Evolutionary conservation across 2,113 vertebrate genomes (phyloP).

Genomic region (Solea senegalensis): DNA sequence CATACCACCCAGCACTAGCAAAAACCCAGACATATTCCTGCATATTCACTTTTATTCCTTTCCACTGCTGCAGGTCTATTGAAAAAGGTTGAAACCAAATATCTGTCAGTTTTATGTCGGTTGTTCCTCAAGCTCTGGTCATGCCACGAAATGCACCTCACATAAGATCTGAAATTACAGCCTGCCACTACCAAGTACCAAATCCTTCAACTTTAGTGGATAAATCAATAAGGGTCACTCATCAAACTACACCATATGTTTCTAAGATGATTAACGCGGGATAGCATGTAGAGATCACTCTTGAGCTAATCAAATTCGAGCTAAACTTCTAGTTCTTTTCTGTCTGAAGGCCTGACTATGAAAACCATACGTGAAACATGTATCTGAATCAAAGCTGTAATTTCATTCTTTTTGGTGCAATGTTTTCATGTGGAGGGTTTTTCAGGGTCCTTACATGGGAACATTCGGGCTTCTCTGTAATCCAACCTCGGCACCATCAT

Average conservation of each 20-base stretch:
- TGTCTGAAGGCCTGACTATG: background rate
- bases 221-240: conserved; percentile 15
- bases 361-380: conserved; percentile 3
- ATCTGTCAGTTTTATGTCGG: background rate
- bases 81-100: background rate
- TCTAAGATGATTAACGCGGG: background rate
- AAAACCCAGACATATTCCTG: background rate
- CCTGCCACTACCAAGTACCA: background rate
- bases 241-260: background rate
- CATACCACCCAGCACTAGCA: too few species aligned
- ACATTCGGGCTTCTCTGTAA: conserved; percentile 26
- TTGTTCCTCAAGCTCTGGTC: background rate
- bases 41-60: background rate
- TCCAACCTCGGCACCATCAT: conserved; percentile 31
- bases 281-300: background rate
- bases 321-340: background rate
- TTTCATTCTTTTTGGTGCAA: conserved; percentile 1
- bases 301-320: background rate
- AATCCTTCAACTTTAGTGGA: background rate
- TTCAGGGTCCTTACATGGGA: conserved; percentile 18
- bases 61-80: background rate
- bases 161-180: conserved; percentile 22
- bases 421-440: conserved; percentile 17
- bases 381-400: background rate
- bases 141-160: background rate